Percentiles rank a stretch among this genome's conserved stretches.
These are phyloP conservation scores for Oryzias sinensis DNA, from an alignment of 2,797 vertebrate genomes.

Conservation along the genomic window DNA sequence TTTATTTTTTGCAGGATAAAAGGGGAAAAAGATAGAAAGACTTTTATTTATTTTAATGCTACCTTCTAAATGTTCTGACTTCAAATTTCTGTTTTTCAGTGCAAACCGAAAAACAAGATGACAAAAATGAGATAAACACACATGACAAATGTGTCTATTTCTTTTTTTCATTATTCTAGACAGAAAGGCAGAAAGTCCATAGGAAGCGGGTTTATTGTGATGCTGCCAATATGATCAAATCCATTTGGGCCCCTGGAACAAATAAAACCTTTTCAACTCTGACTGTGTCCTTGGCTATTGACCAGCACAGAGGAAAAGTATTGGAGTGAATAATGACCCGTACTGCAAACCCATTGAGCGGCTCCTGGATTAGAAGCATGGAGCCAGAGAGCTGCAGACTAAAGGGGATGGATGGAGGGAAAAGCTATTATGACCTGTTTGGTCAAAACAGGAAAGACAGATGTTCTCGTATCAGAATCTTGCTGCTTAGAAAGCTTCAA, in stretches of 20 bases:
- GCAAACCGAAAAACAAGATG: slow-evolving; percentile 13
- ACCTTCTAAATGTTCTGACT: slow-evolving; percentile 27
- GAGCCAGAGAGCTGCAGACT: slow-evolving; percentile 42
- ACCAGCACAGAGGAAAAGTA: slow-evolving; percentile 47
- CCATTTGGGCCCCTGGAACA: slow-evolving; percentile 26
- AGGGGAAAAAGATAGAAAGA: slow-evolving; percentile 10
- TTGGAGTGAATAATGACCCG: slow-evolving; percentile 60
- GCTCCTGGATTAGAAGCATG: slow-evolving; percentile 48
- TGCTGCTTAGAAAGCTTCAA: slow-evolving; percentile 10
- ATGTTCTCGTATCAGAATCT: slow-evolving; percentile 37
- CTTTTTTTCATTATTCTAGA: slow-evolving; percentile 3
- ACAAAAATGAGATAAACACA: background rate
- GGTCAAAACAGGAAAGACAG: slow-evolving; percentile 26
- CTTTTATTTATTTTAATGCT: slow-evolving; percentile 21
- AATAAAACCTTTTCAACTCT: slow-evolving; percentile 50
- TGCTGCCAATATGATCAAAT: slow-evolving; percentile 26
- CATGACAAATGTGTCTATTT: slow-evolving; percentile 2
- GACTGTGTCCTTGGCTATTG: slow-evolving; percentile 42
- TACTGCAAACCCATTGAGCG: slow-evolving; percentile 46
- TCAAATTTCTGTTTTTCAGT: slow-evolving; percentile 16
- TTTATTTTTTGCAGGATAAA: slow-evolving; percentile 47
- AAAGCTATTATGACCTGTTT: slow-evolving; percentile 32
- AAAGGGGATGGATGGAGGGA: slow-evolving; percentile 26
- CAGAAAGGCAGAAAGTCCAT: background rate
- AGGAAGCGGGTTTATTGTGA: slow-evolving; percentile 8